Base-by-base conservation (phyloP, 2,888 invertebrate species). In the Drosophila yooni region DNA sequence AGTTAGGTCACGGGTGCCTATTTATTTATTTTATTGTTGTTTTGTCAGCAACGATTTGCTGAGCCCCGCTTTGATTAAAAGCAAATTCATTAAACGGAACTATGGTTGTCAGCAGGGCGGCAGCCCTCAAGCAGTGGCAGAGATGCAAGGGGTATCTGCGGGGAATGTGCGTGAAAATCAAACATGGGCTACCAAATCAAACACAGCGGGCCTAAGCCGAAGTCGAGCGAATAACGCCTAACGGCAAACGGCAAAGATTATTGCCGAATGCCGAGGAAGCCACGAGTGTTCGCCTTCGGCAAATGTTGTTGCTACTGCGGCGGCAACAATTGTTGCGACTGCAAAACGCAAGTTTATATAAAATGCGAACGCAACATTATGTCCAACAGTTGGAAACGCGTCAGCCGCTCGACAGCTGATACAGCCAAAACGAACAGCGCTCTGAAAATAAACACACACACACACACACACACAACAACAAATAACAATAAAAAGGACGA, bases 301-400 rank as follows among this genome's bases (percentile, higher is more conserved):
- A 66, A 64, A 33, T 54, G 53, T 31, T 56, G 50, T 53, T 76
- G 70, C 58, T 53, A 53, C 65, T 51, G 64, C 33, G 6, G 71
- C 54, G 27, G 51, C 34, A 31, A 54, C 40, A 34, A 52, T 51
- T 31, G 40, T 5, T 53, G 53, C 52, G 65, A 51, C 66, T 58
- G 80, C 67, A 57, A 68, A 74, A 82, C 69, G 38, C 71, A 86
- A 82, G 82, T 78, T 88, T 74, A 87, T 87, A 87, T 87, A 87
- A 86, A 89, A 76, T 74, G 76, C 73, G 69, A 66, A 50, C 82
- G 71, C 58, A 31, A 67, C 74, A 67, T 69, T 73, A 71, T 72
- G 79, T 66, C 59, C 76, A 88, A 82, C 83, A 89, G 90, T 87
- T 82, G 83, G 67, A 65, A 81, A 59, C 83, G 86, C 83, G 90